These are phyloP conservation scores for Myiozetetes cayanensis DNA, from an alignment of 2,113 vertebrate genomes.

Conservation along the genomic window DNA sequence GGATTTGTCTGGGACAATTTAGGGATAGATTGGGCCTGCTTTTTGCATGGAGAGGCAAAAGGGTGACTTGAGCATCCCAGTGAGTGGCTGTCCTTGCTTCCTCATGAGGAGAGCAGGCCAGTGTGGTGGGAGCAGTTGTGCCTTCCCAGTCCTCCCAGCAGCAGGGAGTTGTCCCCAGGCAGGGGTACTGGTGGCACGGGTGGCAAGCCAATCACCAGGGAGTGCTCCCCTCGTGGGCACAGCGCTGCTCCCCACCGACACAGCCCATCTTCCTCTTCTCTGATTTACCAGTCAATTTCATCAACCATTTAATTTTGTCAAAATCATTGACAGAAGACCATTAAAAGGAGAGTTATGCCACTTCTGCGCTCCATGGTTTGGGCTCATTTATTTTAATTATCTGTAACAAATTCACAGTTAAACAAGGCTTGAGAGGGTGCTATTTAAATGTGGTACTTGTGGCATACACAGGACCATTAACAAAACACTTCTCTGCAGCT, in stretches of 20 bases:
- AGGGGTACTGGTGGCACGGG: background rate
- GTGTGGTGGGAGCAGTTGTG: fast-evolving
- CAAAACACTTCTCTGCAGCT: constrained; percentile 48
- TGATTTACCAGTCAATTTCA: constrained; percentile 5
- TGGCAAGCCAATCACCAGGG: background rate
- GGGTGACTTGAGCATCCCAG: background rate
- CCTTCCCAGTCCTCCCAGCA: background rate
- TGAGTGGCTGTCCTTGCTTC: background rate
- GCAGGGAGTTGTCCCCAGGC: background rate
- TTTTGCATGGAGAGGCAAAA: background rate
- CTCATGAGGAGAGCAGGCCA: fast-evolving
- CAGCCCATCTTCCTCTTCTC: background rate
- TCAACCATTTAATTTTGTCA: constrained; percentile 41
- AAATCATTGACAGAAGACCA: constrained; percentile 24
- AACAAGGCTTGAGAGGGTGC: constrained; percentile 49
- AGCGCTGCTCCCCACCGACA: fast-evolving
- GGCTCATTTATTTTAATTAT: constrained; percentile 60
- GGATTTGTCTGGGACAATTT: background rate
- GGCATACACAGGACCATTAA: constrained; percentile 32
- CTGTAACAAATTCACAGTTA: constrained; percentile 50
- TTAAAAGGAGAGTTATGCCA: constrained; percentile 27
- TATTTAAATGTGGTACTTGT: constrained; percentile 29
- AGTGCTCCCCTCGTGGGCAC: fast-evolving
- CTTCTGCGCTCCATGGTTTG: background rate
- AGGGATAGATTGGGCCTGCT: background rate